Evolutionary conservation across 2,113 vertebrate species (phyloP), one percentile per base, ranked within the genome.

Genomic region (Corythaeola cristata): DNA sequence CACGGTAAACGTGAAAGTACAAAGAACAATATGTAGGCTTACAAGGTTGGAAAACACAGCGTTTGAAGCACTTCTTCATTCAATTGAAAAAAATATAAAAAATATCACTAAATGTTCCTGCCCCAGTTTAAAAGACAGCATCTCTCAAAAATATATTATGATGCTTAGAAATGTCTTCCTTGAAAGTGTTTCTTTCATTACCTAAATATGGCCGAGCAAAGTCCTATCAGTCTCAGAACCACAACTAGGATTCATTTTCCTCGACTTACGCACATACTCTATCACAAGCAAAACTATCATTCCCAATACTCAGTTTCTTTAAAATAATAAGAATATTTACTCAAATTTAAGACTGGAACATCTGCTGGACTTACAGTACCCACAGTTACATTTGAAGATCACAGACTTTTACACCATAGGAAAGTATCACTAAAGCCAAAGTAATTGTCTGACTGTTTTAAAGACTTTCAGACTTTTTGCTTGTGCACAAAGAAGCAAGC

Each of bases 401-500:
- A 85, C 28, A 53, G 45, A 66, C 39, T 71, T 63, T 62, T 17
- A 55, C 23, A 35, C 15, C 28, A 60, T 0, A 60, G 22, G 18
- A 56, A 94, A 91, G 27, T 52, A 79, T 45, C 28, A 47, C 28
- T 45, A 50, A 39, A 82, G n/a, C 13, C 44, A 60, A 85, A 94
- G 41, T 19, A 85, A 90, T 3, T n/a, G 15, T 3, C 39, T 62
- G 20, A 27, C 33, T 59, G 0, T 44, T 59, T 63, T 41, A 75
- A 74, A 90, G 39, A 39, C 37, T 53, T 56, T 16, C 56, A 50
- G 17, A 20, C 14, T 39, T 88, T 20, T n/a, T n/a, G 20, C 23
- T 71, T 47, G 32, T 13, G 19, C 60, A 62, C 0, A 0, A 76
- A 58, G 16, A 23, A 55, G 12, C 28, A 39, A 86, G 20, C 14